Base-by-base conservation (phyloP, 35 echinoderm and acorn worm genomes). In the Ophioderma brevispina region DNA sequence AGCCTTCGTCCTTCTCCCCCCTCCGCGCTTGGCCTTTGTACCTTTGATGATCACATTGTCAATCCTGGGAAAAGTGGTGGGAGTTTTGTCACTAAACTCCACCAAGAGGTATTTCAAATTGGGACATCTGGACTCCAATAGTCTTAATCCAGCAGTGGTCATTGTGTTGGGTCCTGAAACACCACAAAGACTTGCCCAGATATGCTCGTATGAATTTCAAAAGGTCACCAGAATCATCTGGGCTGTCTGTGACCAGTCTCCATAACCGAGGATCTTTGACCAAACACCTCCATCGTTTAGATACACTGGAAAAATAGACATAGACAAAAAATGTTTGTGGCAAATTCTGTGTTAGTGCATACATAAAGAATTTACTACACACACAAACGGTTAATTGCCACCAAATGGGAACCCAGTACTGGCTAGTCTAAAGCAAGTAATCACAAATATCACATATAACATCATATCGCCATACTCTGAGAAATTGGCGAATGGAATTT, bases 231-330 rank as follows among this genome's bases (percentile, higher is more conserved):
- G 59, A 70, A 25, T 70, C 59, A 70, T 70, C 59, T 30, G 59
- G 59, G 28, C 59, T 70, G 59, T 70, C 59, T 70, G 59, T 70
- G 28, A 70, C 59, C 28, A 70, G 59, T 70, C 28, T 70, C 59
- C 59, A 70, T 25, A 70, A 70, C 10, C 59, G 59, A 70, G 59
- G 59, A 70, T 70, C 59, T 70, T 70, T 70, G 59, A 70, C n/a
- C n/a, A 70, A 30, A 25, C 10, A 70, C 17, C 28, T 70, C 59
- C 59, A 70, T 70, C 59, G 59, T 70, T 70, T 70, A 25, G 59
- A 70, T 70, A 70, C 59, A 70, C 59, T 70, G 59, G 59, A 70
- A 70, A 70, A 70, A 70, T 70, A 70, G 28, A 70, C 15, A 18
- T 30, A 70, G 59, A 70, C 59, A 70, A 15, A 46, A n/a, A n/a